phyloP scores from a whole-genome alignment of 2,113 vertebrate genomes.

The Zosterops borbonicus region DNA sequence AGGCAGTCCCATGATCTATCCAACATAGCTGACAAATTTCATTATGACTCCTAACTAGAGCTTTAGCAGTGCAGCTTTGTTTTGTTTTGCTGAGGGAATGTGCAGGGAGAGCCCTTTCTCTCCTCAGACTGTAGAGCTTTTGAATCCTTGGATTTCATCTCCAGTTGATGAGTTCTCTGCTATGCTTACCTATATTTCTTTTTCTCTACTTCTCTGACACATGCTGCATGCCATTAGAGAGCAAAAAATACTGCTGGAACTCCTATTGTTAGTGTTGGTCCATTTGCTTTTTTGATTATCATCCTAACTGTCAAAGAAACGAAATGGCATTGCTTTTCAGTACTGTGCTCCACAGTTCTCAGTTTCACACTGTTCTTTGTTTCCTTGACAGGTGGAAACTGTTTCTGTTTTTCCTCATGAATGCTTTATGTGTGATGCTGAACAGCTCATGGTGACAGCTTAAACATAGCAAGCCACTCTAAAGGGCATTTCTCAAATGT shows the following conservation, averaged over 20 bases:
- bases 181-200: background rate
- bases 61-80: background rate
- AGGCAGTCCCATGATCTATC: background rate
- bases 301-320: constrained; percentile 42
- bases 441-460: background rate
- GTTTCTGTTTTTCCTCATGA: constrained; percentile 44
- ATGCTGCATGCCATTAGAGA: background rate
- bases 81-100: background rate
- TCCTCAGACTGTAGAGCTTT: background rate
- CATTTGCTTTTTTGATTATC: constrained; percentile 58
- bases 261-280: constrained; percentile 33
- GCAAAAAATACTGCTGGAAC: background rate
- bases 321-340: constrained; percentile 19
- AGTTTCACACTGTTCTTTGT: constrained; percentile 16
- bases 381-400: constrained; percentile 51
- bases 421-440: constrained; percentile 3
- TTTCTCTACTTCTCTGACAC: background rate
- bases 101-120: background rate
- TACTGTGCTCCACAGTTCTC: background rate
- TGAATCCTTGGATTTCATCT: constrained; percentile 5
- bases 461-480: background rate
- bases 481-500: background rate
- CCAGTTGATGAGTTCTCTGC: background rate
- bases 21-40: background rate
- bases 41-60: background rate